phyloP scores from a whole-genome alignment of 2,797 vertebrate genomes.

The Sebastes matsubarae region DNA sequence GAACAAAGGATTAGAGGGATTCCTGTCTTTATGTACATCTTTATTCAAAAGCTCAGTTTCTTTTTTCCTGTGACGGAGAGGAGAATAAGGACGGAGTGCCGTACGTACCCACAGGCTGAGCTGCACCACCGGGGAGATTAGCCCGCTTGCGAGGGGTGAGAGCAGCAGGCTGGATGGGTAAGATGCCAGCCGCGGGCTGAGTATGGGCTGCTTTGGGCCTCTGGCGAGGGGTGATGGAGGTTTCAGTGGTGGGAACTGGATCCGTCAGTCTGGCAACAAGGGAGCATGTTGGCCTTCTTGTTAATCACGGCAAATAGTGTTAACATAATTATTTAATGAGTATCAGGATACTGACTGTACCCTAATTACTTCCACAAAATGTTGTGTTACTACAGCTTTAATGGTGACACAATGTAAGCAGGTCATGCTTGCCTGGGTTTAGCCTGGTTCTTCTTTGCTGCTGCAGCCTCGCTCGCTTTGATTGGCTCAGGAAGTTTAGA shows the following conservation, averaged over 20 bases:
- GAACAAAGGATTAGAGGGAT: slow-evolving; percentile 25
- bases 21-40: not conserved
- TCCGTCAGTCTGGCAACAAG: slow-evolving; percentile 89
- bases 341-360: slow-evolving; percentile 19
- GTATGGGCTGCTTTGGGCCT: slow-evolving; percentile 96
- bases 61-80: not conserved
- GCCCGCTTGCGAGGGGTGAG: slow-evolving; percentile 95
- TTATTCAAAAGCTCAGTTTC: slow-evolving; percentile 20
- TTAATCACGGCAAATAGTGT: slow-evolving; percentile 46
- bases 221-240: slow-evolving; percentile 97
- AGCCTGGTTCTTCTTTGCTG: slow-evolving; percentile 92
- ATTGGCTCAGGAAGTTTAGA: slow-evolving; percentile 95
- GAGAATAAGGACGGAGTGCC: not conserved
- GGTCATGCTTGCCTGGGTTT: slow-evolving; percentile 89
- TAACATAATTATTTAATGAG: slow-evolving; percentile 48
- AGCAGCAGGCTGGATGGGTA: slow-evolving; percentile 96
- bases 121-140: slow-evolving; percentile 80
- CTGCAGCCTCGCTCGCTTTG: slow-evolving; percentile 97
- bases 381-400: slow-evolving; percentile 33
- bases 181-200: slow-evolving; percentile 88
- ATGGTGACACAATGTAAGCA: slow-evolving; percentile 20
- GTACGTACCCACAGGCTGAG: slow-evolving; percentile 86
- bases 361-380: slow-evolving; percentile 39
- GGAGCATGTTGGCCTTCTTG: slow-evolving; percentile 25
- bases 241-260: slow-evolving; percentile 96